Evolutionary conservation across 1,140 invertebrate genomes (phyloP).

Genomic region (Polypedilum pembai): DNA sequence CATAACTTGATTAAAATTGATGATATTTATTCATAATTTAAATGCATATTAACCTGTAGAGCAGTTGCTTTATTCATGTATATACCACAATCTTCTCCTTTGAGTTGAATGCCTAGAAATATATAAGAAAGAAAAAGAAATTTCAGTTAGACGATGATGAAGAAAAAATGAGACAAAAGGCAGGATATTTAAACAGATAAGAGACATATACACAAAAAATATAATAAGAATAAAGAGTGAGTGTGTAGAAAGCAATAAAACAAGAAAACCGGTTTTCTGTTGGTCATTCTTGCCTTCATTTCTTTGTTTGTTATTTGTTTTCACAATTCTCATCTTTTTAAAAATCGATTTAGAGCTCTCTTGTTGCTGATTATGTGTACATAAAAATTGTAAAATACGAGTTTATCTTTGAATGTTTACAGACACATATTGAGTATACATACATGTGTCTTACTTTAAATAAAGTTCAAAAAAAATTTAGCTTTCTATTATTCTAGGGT

Average conservation of each 20-base stretch:
- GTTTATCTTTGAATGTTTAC: no score
- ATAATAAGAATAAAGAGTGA: no score
- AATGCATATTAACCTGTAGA: no score
- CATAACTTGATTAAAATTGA: no score
- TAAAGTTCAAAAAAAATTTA: no score
- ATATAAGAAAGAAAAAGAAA: background rate
- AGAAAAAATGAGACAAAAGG: slow-evolving; percentile 12
- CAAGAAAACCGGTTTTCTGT: slow-evolving; percentile 12
- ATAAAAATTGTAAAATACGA: no score
- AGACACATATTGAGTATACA: no score
- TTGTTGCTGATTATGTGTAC: slow-evolving; percentile 22
- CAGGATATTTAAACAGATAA: slow-evolving; percentile 26
- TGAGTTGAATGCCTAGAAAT: background rate
- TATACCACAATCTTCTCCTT: no score
- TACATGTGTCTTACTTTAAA: no score
- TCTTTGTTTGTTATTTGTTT: slow-evolving; percentile 24
- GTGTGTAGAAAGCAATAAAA: slow-evolving; percentile 21
- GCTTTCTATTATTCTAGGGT: no score
- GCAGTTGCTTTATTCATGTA: no score
- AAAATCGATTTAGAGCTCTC: slow-evolving; percentile 25
- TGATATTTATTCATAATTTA: no score
- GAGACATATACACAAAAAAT: background rate
- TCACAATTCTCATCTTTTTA: slow-evolving; percentile 27
- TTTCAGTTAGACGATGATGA: background rate
- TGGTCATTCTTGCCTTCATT: slow-evolving; percentile 26